phyloP scores from a whole-genome alignment of 2,888 invertebrate genomes.

The Entomobrya proxima region DNA sequence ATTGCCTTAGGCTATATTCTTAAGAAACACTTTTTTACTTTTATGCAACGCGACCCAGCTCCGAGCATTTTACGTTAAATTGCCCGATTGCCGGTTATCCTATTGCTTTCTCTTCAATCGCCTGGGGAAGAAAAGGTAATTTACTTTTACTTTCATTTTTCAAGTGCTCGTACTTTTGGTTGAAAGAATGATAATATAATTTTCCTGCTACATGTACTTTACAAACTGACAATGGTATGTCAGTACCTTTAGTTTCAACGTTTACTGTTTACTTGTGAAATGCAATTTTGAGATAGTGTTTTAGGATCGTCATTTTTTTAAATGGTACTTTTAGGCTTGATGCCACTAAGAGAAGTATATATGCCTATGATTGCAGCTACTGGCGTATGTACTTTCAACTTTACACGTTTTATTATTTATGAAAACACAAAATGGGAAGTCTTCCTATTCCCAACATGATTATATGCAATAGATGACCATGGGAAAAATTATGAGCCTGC shows the following conservation, averaged over 20 bases:
- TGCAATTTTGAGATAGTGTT: background rate
- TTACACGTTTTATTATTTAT: conserved; percentile 18
- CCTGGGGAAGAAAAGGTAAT: conserved; percentile 79
- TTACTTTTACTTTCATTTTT: conserved; percentile 53
- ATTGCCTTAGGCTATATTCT: too few species aligned
- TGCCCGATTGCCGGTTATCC: conserved; percentile 79
- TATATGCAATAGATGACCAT: background rate
- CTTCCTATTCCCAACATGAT: background rate
- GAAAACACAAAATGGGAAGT: background rate
- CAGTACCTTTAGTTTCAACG: background rate
- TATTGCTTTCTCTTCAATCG: conserved; percentile 76
- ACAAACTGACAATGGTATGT: background rate
- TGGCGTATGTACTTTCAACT: too few species aligned
- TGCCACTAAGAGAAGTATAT: too few species aligned
- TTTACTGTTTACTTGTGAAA: background rate
- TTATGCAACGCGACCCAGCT: too few species aligned
- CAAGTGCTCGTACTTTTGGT: background rate
- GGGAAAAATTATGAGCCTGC: background rate
- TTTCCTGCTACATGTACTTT: too few species aligned
- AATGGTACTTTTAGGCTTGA: too few species aligned
- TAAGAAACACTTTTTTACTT: too few species aligned
- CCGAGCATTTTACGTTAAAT: conserved; percentile 77
- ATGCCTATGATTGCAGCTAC: background rate
- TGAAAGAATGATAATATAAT: conserved; percentile 3
- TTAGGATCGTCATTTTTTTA: background rate